A percentile compares a stretch with the other conserved stretches of the same genome.
Evolutionary conservation across 2,888 invertebrate species (phyloP).

Genomic region (Cremastobaeus sp.): DNA sequence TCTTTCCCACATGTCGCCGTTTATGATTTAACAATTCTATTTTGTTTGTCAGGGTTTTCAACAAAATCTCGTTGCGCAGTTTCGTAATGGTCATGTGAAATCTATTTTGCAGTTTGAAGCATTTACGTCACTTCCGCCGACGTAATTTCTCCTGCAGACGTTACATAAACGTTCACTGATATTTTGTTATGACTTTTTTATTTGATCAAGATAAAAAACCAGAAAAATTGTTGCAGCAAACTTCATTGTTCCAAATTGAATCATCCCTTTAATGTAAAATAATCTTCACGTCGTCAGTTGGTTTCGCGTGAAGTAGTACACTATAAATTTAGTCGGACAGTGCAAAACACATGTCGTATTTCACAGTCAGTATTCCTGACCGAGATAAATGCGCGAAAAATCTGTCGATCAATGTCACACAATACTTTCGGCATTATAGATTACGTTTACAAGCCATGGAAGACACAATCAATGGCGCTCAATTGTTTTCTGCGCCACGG

Average conservation of each 20-base stretch:
- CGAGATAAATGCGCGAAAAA: constrained; percentile 12
- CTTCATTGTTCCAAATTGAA: constrained; percentile 5
- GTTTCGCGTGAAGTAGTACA: constrained; percentile 15
- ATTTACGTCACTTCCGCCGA: no score
- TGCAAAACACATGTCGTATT: constrained; percentile 22
- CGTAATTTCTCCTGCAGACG: no score
- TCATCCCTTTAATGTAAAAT: constrained; percentile 5
- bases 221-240: no score
- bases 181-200: no score
- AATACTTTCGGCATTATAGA: not conserved
- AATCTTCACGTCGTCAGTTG: constrained; percentile 5
- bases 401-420: constrained; percentile 6
- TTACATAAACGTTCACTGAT: no score
- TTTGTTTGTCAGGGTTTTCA: not conserved
- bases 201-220: no score
- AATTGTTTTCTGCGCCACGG: no score
- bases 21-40: constrained; percentile 22
- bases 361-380: constrained; percentile 8
- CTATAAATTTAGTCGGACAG: constrained; percentile 24
- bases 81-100: not conserved
- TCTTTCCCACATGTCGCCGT: constrained; percentile 13
- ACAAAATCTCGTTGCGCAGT: not conserved
- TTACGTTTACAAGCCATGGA: not conserved
- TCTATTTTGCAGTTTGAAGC: no score
- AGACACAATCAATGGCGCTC: constrained; percentile 4